These are phyloP conservation scores for Entomyzon cyanotis DNA, from an alignment of 2,113 vertebrate species.

Conservation along the genomic window DNA sequence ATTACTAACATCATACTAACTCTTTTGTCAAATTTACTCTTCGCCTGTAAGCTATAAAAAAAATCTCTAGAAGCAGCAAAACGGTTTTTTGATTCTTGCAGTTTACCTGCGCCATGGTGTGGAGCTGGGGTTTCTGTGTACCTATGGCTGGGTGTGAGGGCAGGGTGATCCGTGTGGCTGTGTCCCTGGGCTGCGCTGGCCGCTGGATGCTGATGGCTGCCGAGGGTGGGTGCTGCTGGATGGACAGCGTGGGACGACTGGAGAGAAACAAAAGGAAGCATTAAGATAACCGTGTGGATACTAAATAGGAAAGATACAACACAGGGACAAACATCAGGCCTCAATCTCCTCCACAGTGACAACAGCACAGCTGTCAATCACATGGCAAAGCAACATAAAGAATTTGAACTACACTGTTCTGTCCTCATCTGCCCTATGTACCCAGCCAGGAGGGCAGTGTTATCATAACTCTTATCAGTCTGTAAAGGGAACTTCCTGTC, in stretches of 20 bases:
- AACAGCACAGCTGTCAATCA: neutral
- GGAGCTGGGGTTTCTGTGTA: constrained; percentile 87
- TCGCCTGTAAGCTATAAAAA: neutral
- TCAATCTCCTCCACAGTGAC: neutral
- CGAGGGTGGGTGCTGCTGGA: constrained; percentile 87
- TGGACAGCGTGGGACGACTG: constrained; percentile 88
- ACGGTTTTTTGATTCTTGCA: neutral
- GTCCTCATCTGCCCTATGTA: neutral
- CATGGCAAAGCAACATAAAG: fast-evolving
- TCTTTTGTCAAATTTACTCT: neutral
- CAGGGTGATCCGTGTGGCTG: constrained; percentile 87
- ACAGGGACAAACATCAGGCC: neutral
- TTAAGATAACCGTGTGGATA: fast-evolving
- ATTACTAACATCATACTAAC: neutral
- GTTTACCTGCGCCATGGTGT: constrained; percentile 90
- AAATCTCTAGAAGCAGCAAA: fast-evolving
- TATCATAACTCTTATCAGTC: neutral
- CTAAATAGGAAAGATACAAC: fast-evolving
- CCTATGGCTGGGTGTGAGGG: constrained; percentile 92
- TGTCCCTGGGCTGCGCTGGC: constrained; percentile 84
- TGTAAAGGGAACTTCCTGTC: neutral
- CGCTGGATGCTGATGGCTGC: constrained; percentile 92
- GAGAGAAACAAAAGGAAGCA: neutral
- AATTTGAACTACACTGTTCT: neutral
- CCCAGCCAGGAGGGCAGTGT: neutral